Base-by-base conservation (phyloP, 2,113 vertebrate species). In the Cacatua alba region DNA sequence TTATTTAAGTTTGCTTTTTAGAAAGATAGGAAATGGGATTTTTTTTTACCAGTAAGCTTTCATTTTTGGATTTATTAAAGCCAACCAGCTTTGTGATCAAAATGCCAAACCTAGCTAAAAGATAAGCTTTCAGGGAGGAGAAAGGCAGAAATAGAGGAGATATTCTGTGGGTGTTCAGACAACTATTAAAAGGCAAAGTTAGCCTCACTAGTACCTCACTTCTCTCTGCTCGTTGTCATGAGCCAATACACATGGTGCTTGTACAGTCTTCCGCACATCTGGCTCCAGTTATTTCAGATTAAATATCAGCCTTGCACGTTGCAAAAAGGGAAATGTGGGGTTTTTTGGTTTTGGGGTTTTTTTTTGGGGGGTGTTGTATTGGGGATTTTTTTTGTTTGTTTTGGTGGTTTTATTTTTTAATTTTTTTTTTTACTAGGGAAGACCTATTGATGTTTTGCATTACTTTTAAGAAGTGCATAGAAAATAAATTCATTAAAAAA, bases 1-100 rank as follows among this genome's bases (percentile, higher is more conserved):
- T 97, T 90, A 62, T 74, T 95, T 77, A 49, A 62, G 28, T 92
- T 95, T 74, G 37, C 8, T 35, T 95, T 94, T 69, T 49, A 75
- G 39, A 95, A 90, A 81, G 37, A 51, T 10, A 91, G 55, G 64
- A 87, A 82, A 51, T 2, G 1, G 8, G 29, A 29, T 20, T 71
- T 43, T 59, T 35, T 55, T 70, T 49, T 26, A 49, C 28, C 17
- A 19, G 19, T 68, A 82, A 31, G 51, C 5, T 13, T 10, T 43
- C 10, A 2, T 7, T 78, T 79, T 86, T 55, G 1, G 8, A 69
- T 64, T 63, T 78, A 77, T 17, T 74, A 86, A 80, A 95, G 72
- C n/a, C 37, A 89, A 43, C 2, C 28, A 59, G 77, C 6, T 53
- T 91, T 67, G 29, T 53, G 29, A 52, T 65, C 28, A 49, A n/a